A percentile compares a stretch with the other conserved stretches of the same genome.
Evolutionary conservation across 2,113 vertebrate species (phyloP).

Genomic region (Notarius quadriscutis): DNA sequence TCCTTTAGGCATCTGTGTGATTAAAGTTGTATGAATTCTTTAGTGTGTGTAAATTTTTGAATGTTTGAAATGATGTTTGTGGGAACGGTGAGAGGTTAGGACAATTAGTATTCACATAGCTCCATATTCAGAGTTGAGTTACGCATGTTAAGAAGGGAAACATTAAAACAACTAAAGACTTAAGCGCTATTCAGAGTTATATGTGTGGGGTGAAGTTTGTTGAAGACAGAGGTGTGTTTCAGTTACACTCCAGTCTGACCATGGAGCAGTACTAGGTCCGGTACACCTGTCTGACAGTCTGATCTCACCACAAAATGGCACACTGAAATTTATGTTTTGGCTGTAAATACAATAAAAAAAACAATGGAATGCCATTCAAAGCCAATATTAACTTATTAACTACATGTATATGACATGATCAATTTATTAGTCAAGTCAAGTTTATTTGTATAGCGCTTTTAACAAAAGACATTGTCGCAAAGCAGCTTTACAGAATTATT

Average conservation of each 20-base stretch:
- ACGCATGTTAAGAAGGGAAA: no score
- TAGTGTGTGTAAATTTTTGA: not conserved
- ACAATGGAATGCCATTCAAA: not conserved
- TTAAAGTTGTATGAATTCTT: not conserved
- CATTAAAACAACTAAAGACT: not conserved
- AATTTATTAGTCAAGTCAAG: no score
- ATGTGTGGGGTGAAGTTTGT: not conserved
- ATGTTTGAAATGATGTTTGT: not conserved
- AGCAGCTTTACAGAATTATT: no score
- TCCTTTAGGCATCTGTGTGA: not conserved
- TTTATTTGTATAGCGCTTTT: no score
- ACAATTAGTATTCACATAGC: not conserved
- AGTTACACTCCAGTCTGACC: not conserved
- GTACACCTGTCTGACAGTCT: not conserved
- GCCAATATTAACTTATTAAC: not conserved
- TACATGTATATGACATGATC: not conserved
- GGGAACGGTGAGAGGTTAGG: not conserved
- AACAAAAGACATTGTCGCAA: no score
- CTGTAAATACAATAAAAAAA: not conserved
- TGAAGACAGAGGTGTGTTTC: not conserved
- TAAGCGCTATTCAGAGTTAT: not conserved
- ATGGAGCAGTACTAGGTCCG: not conserved
- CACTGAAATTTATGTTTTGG: not conserved
- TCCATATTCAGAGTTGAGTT: not conserved
- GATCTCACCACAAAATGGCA: not conserved